A percentile compares a stretch with the other conserved stretches of the same genome.
phyloP scores from a whole-genome alignment of 2,113 vertebrate species.

The Patagioenas fasciata region DNA sequence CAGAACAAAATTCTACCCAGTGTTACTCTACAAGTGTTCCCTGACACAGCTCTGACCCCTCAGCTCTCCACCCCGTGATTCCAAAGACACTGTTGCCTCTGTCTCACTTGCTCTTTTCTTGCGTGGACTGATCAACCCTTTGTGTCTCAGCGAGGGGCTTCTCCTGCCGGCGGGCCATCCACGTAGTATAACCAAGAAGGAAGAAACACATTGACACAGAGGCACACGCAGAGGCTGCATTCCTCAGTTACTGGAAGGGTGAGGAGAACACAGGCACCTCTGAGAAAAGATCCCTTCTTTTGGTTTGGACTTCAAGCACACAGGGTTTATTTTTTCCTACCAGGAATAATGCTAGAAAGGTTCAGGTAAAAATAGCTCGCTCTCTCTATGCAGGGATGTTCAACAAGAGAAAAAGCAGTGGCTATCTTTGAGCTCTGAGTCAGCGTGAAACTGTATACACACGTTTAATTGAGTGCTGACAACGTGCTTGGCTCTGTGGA shows the following conservation, averaged over 20 bases:
- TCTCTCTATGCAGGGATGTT: neutral
- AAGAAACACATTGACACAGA: neutral
- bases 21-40: neutral
- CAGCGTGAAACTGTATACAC: neutral
- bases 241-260: neutral
- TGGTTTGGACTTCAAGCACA: neutral
- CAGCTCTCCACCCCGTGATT: neutral
- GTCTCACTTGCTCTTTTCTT: neutral
- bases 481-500: neutral
- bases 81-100: neutral
- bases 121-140: neutral
- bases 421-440: constrained; percentile 2
- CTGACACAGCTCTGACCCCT: neutral
- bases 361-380: neutral
- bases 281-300: neutral
- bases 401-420: neutral
- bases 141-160: neutral
- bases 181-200: neutral
- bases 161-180: neutral
- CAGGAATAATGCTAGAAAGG: neutral
- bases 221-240: neutral
- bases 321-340: neutral
- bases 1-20: neutral
- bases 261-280: neutral
- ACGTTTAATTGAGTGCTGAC: neutral